Evolutionary conservation across 2,888 invertebrate genomes (phyloP).

Genomic region (Cremastinae sp.): DNA sequence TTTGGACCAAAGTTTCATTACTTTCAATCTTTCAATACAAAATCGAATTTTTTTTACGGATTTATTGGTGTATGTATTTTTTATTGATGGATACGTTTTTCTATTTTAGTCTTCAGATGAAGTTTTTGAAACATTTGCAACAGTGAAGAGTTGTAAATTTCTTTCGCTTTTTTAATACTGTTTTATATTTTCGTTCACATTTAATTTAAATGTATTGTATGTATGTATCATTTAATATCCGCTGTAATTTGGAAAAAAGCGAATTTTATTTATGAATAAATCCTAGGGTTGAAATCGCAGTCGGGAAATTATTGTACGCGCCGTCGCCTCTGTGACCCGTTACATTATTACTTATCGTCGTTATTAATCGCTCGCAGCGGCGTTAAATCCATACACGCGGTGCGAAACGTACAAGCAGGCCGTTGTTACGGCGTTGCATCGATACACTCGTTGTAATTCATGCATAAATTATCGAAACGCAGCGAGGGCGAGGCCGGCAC

Average conservation of each 20-base stretch:
- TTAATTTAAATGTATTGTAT: too few relatives aligned
- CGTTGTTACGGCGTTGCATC: conserved; percentile 64
- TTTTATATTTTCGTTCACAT: too few relatives aligned
- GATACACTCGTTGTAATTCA: conserved; percentile 74
- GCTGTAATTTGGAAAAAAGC: neutral
- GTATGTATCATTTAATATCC: too few relatives aligned
- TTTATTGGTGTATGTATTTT: too few relatives aligned
- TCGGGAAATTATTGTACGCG: conserved; percentile 36
- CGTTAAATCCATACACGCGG: conserved; percentile 50
- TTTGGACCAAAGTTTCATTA: too few relatives aligned
- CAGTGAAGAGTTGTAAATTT: too few relatives aligned
- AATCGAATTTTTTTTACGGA: too few relatives aligned
- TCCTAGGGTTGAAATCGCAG: conserved; percentile 26
- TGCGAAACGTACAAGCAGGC: conserved; percentile 19
- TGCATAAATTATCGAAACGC: conserved; percentile 74
- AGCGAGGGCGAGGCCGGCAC: conserved; percentile 31
- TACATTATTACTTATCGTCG: conserved; percentile 59
- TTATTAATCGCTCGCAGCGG: conserved; percentile 62
- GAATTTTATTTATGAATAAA: conserved; percentile 43
- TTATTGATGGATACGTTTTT: too few relatives aligned
- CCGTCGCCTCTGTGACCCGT: conserved; percentile 33
- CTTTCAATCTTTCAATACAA: too few relatives aligned
- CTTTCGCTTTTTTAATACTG: too few relatives aligned
- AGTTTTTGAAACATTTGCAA: too few relatives aligned
- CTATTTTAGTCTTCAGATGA: too few relatives aligned